A percentile compares a stretch with the other conserved stretches of the same genome.
Conservation (phyloP, 2,113 vertebrate species). For the Myotis brandtii region DNA sequence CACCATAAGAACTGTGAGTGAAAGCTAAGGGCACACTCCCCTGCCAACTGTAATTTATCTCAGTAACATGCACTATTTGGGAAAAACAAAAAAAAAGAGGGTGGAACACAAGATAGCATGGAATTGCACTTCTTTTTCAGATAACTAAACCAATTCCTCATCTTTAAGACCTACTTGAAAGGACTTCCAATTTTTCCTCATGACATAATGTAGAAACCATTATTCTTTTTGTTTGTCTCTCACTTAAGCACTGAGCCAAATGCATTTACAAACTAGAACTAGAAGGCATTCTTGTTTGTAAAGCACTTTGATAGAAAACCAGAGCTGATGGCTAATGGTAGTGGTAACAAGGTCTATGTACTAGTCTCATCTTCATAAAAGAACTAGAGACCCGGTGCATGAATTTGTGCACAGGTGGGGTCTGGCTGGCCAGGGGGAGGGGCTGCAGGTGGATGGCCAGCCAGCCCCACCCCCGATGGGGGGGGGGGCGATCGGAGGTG, state of each 20-base stretch:
- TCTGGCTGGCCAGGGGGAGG: too few relatives aligned
- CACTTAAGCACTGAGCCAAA: neutral
- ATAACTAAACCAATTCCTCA: constrained; percentile 39
- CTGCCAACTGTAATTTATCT: neutral
- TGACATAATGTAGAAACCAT: neutral
- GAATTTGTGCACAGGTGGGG: too few relatives aligned
- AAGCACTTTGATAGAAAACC: constrained; percentile 5
- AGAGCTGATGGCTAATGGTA: neutral
- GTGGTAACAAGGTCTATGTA: neutral
- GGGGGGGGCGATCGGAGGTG: too few relatives aligned
- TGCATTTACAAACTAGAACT: neutral
- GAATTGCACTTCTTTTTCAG: constrained; percentile 13
- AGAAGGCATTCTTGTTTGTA: neutral
- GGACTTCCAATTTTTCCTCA: neutral
- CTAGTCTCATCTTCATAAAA: neutral
- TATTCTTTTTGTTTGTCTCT: constrained; percentile 17
- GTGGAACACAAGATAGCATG: neutral
- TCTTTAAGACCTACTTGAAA: neutral
- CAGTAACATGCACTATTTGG: neutral
- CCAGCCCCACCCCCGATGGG: too few relatives aligned
- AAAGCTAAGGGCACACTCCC: neutral
- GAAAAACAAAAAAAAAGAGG: neutral
- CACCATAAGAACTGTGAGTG: neutral
- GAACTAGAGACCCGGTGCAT: too few relatives aligned
- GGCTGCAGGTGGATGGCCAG: too few relatives aligned